A percentile compares a stretch with the other conserved stretches of the same genome.
Conservation (phyloP, 2,797 vertebrate genomes). For the Discoglossus pictus region DNA sequence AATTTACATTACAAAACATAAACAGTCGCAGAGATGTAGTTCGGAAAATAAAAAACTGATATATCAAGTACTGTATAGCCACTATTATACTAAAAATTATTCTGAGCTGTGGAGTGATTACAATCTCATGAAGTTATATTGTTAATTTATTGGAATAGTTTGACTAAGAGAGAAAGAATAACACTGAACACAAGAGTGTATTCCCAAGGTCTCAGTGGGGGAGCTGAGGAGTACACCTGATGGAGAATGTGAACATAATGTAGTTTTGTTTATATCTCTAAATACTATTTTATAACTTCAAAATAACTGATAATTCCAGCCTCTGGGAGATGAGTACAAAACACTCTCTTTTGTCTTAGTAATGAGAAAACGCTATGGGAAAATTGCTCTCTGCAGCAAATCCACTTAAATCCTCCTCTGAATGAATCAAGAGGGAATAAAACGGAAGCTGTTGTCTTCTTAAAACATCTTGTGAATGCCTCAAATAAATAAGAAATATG, state of each 20-base stretch:
- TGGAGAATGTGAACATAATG: conserved; percentile 25
- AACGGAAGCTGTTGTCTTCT: conserved; percentile 40
- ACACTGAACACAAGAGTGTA: background rate
- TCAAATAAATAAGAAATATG: conserved; percentile 51
- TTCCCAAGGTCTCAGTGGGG: too few species aligned
- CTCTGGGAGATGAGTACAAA: conserved; percentile 36
- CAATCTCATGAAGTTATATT: conserved; percentile 15
- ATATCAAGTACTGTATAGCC: too few species aligned
- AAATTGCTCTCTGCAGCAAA: conserved; percentile 43
- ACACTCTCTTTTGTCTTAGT: conserved; percentile 47
- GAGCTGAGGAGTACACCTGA: too few species aligned
- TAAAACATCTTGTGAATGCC: conserved; percentile 48
- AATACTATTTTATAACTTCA: conserved; percentile 46
- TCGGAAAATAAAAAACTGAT: too few species aligned
- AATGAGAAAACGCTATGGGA: conserved; percentile 49
- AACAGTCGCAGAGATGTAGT: too few species aligned
- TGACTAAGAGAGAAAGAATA: conserved; percentile 12
- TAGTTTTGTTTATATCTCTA: conserved; percentile 42
- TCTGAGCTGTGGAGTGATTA: too few species aligned
- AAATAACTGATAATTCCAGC: conserved; percentile 40
- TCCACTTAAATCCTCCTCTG: conserved; percentile 49
- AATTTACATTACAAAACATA: too few species aligned
- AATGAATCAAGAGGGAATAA: conserved; percentile 46
- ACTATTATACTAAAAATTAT: too few species aligned
- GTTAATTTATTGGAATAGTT: conserved; percentile 25